Evolutionary conservation across 2,113 vertebrate species (phyloP).

Genomic region (Gasterosteus aculeatus): DNA sequence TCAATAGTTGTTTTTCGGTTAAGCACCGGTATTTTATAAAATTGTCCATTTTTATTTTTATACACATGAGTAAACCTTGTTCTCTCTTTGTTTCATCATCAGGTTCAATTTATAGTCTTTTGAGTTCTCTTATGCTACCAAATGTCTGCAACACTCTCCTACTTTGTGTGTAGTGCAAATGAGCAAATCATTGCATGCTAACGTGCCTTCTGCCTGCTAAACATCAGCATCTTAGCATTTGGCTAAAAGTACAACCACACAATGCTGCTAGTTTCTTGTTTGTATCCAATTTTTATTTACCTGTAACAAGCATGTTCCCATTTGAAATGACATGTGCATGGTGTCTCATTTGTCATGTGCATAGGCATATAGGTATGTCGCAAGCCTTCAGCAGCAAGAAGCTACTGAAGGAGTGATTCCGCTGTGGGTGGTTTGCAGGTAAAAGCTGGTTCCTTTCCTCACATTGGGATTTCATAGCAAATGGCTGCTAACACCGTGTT

Average conservation of each 20-base stretch:
- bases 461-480: constrained; percentile 28
- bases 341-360: not conserved
- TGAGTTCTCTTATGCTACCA: not conserved
- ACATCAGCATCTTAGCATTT: too few relatives aligned
- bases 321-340: not conserved
- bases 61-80: not conserved
- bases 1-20: too few relatives aligned
- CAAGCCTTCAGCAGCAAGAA: not conserved
- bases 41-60: not conserved
- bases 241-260: too few relatives aligned
- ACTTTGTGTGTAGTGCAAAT: too few relatives aligned
- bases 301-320: not conserved
- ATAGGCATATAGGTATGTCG: not conserved
- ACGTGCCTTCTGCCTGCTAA: too few relatives aligned
- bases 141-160: not conserved
- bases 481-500: constrained; percentile 16
- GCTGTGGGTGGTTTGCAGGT: not conserved
- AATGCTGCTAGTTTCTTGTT: too few relatives aligned
- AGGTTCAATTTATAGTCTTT: not conserved
- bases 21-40: too few relatives aligned
- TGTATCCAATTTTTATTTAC: not conserved
- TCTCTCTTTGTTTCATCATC: not conserved
- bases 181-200: not conserved
- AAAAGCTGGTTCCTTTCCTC: not conserved
- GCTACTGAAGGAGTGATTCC: not conserved